Evolutionary conservation across 2,113 vertebrate species (phyloP).

Genomic region (Gallinago undulata): DNA sequence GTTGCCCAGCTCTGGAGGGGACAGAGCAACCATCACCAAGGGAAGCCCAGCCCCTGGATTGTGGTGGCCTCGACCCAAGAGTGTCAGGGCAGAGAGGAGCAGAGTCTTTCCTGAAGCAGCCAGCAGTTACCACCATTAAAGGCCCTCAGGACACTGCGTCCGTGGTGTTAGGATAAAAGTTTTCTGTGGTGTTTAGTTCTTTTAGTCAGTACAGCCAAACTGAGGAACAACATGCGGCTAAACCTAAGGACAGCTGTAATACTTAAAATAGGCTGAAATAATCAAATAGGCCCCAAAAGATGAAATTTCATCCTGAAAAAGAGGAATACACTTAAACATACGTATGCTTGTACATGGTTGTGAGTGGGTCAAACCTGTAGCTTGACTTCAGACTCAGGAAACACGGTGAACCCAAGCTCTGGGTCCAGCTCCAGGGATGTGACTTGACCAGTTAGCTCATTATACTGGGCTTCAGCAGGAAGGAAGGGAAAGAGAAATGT

Average conservation of each 20-base stretch:
- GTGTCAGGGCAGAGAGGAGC: neutral
- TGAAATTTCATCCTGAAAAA: neutral
- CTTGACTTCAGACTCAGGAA: neutral
- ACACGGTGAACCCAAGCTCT: neutral
- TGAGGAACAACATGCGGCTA: neutral
- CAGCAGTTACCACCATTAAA: accelerated
- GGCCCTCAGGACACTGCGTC: accelerated
- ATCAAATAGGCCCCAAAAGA: neutral
- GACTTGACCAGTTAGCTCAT: neutral
- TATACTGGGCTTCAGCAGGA: neutral
- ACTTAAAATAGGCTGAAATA: neutral
- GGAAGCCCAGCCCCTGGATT: neutral
- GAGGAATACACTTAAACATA: neutral
- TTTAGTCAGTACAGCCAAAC: neutral
- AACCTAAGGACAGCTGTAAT: neutral
- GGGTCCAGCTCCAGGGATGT: neutral
- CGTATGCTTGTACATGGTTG: accelerated
- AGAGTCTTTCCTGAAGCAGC: neutral
- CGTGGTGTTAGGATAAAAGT: neutral
- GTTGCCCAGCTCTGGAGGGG: neutral
- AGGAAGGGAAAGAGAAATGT: neutral
- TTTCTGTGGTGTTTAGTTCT: neutral
- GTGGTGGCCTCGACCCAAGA: accelerated
- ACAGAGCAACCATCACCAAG: neutral
- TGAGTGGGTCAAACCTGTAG: too few relatives aligned